A percentile compares a stretch with the other conserved stretches of the same genome.
Evolutionary conservation across 2,113 vertebrate genomes (phyloP).

Genomic region (Benitochromis conjunctus): DNA sequence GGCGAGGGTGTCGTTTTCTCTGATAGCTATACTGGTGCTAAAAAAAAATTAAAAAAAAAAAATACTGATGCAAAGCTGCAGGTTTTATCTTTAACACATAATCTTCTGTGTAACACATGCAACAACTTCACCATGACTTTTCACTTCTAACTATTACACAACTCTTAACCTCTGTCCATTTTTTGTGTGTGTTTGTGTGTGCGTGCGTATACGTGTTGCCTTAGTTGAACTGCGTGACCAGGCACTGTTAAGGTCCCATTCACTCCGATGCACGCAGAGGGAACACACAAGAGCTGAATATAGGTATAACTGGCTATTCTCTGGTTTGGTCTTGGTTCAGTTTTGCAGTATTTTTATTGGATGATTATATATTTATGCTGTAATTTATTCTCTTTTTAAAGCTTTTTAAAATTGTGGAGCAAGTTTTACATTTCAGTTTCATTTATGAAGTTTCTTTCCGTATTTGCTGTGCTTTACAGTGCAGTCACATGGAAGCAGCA

Average conservation of each 20-base stretch:
- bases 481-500: not conserved
- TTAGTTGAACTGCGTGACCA: not conserved
- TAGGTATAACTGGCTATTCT: constrained; percentile 2
- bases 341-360: not conserved
- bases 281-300: not conserved
- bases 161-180: constrained; percentile 43
- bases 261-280: not conserved
- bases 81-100: not conserved
- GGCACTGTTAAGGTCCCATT: not conserved
- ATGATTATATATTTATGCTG: not conserved
- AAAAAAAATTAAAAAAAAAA: no score
- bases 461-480: not conserved
- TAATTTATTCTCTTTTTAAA: not conserved
- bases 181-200: not conserved
- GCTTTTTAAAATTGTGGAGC: not conserved
- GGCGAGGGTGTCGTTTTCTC: not conserved
- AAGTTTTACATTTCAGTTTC: not conserved
- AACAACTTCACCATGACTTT: not conserved
- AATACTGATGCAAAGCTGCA: not conserved
- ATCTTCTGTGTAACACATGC: not conserved
- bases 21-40: not conserved
- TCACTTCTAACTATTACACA: constrained; percentile 31
- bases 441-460: not conserved
- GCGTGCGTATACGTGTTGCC: not conserved
- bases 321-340: not conserved